These are phyloP conservation scores for Hydrotaea cyrtoneurina DNA, from an alignment of 2,888 invertebrate genomes.

Conservation along the genomic window DNA sequence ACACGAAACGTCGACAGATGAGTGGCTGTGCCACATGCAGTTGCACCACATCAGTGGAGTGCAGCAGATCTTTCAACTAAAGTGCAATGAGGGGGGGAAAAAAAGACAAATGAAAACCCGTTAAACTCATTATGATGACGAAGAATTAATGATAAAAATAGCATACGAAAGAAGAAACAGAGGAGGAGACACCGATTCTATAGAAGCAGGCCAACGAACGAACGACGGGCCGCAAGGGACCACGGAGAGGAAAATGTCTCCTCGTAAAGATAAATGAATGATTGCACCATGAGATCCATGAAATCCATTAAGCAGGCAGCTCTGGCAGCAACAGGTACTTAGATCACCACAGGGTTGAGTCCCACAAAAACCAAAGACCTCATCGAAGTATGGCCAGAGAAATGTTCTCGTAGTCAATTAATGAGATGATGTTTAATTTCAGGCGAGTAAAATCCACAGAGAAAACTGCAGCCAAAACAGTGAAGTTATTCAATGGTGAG, in stretches of 20 bases:
- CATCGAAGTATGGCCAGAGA: neutral
- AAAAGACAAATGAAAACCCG: constrained; percentile 39
- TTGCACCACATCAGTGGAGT: neutral
- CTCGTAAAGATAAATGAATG: constrained; percentile 16
- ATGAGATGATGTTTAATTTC: neutral
- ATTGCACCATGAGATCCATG: constrained; percentile 7
- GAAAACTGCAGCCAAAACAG: neutral
- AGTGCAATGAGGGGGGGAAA: too few species aligned
- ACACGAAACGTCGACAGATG: too few species aligned
- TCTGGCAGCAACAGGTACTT: constrained; percentile 22
- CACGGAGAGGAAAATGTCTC: neutral
- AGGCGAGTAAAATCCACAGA: neutral
- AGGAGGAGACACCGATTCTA: too few species aligned
- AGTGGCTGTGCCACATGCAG: neutral
- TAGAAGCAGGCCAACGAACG: too few species aligned
- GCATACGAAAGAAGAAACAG: neutral
- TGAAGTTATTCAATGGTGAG: neutral
- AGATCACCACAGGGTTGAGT: neutral
- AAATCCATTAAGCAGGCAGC: constrained; percentile 17
- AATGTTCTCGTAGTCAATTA: constrained; percentile 24
- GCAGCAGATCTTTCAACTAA: too few species aligned
- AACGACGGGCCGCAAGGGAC: neutral
- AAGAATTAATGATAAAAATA: constrained; percentile 44
- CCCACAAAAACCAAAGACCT: neutral
- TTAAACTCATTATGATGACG: constrained; percentile 60